Evolutionary conservation across 2,113 vertebrate species (phyloP).

Genomic region (Phylloscopus trochilus): DNA sequence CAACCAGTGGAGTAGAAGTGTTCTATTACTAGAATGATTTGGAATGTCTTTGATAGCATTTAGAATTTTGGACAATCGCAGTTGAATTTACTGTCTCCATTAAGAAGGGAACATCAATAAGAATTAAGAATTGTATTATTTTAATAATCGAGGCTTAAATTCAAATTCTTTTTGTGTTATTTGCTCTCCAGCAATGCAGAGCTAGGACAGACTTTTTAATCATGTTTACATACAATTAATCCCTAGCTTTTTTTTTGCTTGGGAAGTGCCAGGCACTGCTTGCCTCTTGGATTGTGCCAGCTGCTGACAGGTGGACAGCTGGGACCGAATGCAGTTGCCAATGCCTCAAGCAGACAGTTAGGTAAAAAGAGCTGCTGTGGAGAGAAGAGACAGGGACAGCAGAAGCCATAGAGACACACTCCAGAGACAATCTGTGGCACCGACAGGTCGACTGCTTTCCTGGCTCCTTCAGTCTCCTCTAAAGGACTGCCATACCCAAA

Average conservation of each 20-base stretch:
- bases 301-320: neutral
- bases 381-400: neutral
- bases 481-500: neutral
- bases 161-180: neutral
- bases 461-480: neutral
- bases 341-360: neutral
- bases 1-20: neutral
- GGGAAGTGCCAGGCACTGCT: neutral
- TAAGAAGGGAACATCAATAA: neutral
- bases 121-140: neutral
- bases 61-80: neutral
- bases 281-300: rapidly evolving
- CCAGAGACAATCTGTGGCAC: neutral
- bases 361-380: neutral
- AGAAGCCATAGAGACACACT: neutral
- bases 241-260: neutral
- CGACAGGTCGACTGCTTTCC: neutral
- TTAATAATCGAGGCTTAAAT: neutral
- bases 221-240: neutral
- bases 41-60: neutral
- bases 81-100: neutral
- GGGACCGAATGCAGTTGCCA: neutral
- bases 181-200: neutral
- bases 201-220: neutral
- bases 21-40: neutral